These are phyloP conservation scores for Microhierax caerulescens DNA, from an alignment of 2,797 vertebrate genomes.

Conservation along the genomic window DNA sequence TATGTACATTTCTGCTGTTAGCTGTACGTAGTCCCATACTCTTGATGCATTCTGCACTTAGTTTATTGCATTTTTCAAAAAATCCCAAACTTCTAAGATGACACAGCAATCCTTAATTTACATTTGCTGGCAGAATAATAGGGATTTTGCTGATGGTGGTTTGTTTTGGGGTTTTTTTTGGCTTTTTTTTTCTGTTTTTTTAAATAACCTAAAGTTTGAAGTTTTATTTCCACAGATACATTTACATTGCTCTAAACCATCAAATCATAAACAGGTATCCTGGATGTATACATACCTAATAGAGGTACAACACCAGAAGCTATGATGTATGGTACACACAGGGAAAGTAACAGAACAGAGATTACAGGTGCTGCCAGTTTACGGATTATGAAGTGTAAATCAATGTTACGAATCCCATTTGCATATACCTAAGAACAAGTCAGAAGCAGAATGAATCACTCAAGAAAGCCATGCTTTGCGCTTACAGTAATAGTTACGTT, in stretches of 20 bases:
- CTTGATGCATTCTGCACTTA: neutral
- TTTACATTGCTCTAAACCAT: neutral
- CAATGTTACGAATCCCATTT: constrained; percentile 97
- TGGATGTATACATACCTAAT: constrained; percentile 76
- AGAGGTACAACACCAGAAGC: constrained; percentile 90
- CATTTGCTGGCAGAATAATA: neutral
- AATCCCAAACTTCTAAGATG: neutral
- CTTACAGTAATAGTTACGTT: neutral
- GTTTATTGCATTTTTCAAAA: neutral
- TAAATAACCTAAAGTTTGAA: neutral
- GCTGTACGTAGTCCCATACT: neutral
- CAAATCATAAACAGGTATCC: neutral
- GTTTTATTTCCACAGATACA: neutral
- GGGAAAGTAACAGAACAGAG: constrained; percentile 90
- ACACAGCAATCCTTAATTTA: neutral
- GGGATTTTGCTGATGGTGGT: accelerated
- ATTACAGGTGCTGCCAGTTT: constrained; percentile 95
- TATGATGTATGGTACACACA: constrained; percentile 95
- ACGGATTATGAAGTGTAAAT: constrained; percentile 95
- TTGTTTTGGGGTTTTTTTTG: no score
- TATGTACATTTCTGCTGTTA: neutral
- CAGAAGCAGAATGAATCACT: neutral
- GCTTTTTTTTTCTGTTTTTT: neutral
- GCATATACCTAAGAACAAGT: constrained; percentile 87
- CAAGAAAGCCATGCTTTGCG: neutral